These are phyloP conservation scores for Jaculus jaculus DNA, from an alignment of 2,113 vertebrate species.

Conservation along the genomic window DNA sequence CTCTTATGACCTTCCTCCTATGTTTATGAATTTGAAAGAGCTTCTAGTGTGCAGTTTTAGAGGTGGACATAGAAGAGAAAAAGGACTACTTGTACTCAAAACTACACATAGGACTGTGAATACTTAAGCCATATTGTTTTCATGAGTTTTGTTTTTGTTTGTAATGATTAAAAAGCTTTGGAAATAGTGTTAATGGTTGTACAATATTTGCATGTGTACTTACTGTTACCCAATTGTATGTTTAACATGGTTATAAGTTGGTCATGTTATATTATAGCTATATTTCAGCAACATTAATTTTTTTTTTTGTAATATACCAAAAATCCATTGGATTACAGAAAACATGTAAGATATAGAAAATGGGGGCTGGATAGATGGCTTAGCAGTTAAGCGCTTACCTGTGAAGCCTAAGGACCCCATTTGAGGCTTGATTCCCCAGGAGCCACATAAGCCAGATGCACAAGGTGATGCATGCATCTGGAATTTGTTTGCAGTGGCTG, in stretches of 20 bases:
- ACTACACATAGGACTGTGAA: neutral
- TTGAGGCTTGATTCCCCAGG: too few relatives aligned
- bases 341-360: too few relatives aligned
- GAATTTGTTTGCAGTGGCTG: too few relatives aligned
- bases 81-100: neutral
- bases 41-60: neutral
- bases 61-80: neutral
- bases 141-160: neutral
- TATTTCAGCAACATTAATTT: neutral
- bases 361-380: too few relatives aligned
- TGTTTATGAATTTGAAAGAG: neutral
- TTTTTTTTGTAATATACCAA: neutral
- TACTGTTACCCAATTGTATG: neutral
- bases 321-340: constrained; percentile 23
- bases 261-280: neutral
- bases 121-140: neutral
- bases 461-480: too few relatives aligned
- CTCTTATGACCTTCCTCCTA: neutral
- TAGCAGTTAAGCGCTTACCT: too few relatives aligned
- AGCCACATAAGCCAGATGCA: too few relatives aligned
- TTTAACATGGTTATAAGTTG: neutral
- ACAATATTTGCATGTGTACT: neutral
- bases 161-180: neutral
- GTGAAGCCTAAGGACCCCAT: too few relatives aligned
- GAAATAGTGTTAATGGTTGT: neutral